Base-by-base conservation (phyloP, 1,140 invertebrate genomes). In the Hycleus cichorii region DNA sequence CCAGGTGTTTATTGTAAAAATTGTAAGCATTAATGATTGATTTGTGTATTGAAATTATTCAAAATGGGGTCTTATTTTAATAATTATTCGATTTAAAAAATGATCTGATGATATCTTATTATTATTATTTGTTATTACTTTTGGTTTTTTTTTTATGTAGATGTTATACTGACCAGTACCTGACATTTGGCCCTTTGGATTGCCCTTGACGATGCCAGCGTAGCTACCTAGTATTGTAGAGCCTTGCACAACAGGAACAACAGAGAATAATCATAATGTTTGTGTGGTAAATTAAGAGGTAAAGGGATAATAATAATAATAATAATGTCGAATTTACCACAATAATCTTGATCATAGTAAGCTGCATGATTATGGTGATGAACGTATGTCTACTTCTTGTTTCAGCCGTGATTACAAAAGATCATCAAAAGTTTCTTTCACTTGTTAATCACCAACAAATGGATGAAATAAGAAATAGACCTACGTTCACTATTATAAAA, bases 191-290 rank as follows among this genome's bases (percentile, higher is more conserved):
- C 75, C 76, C 54, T 74, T 67, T 60, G 77, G 72, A 69, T 76
- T 74, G 68, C 81, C 81, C 74, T 80, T 81, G 71, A 82, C 73
- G 72, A 82, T 77, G 70, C 80, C 80, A 60, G 81, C 81, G 76
- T 83, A 83, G 75, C 78, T 80, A 78, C 76, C 75, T 73, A 77
- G 70, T 70, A 73, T 64, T 55, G 67, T 59, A 58, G 64, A 69
- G 73, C 73, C 73, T 74, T 74, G 71, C 71, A 69, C 65, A 32
- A 32, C 32, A 32, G 63, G 67, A 71, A 71, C 70, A 74, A 64
- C 32, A 74, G 63, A 72, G 70, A 72, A 70, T 69, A 60, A 62
- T 58, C 46, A 63, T 57, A 59, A 57, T 63, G 66, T 32, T 32
- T 32, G 4, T 32, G 32, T 32, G 7, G 7, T 7, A 5, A 32